Evolutionary conservation across 2,888 invertebrate genomes (phyloP).

Genomic region (Stenoptilia bipunctidactyla): DNA sequence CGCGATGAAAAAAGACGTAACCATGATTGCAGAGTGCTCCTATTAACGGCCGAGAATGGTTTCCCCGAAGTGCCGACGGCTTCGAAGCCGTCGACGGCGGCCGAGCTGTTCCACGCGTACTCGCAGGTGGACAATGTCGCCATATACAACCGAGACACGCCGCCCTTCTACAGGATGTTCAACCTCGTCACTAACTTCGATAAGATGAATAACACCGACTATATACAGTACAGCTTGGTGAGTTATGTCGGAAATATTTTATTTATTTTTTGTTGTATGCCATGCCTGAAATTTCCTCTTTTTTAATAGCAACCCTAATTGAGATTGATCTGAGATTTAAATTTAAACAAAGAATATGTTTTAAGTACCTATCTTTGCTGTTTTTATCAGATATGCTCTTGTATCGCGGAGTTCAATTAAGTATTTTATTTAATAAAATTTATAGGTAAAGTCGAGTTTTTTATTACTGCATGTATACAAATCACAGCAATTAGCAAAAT

Average conservation of each 20-base stretch:
- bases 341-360: no score
- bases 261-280: neutral
- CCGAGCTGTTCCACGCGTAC: constrained; percentile 39
- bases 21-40: constrained; percentile 69
- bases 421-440: no score
- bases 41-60: constrained; percentile 53
- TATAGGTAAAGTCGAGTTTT: no score
- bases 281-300: neutral
- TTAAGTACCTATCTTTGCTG: no score
- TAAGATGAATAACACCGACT: constrained; percentile 74
- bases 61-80: constrained; percentile 28
- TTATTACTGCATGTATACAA: no score
- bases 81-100: constrained; percentile 25
- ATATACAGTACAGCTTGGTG: constrained; percentile 79
- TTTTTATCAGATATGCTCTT: no score
- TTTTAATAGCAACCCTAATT: no score
- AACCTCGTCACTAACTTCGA: constrained; percentile 80
- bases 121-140: constrained; percentile 36
- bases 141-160: constrained; percentile 43
- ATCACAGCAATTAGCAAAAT: no score
- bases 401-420: no score
- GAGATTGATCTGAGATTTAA: no score
- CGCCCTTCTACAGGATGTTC: constrained; percentile 76
- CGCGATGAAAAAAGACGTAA: no score
- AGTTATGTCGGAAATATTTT: no score